Conservation (phyloP, 1,140 invertebrate species). For the Drosophila prosaltans region DNA sequence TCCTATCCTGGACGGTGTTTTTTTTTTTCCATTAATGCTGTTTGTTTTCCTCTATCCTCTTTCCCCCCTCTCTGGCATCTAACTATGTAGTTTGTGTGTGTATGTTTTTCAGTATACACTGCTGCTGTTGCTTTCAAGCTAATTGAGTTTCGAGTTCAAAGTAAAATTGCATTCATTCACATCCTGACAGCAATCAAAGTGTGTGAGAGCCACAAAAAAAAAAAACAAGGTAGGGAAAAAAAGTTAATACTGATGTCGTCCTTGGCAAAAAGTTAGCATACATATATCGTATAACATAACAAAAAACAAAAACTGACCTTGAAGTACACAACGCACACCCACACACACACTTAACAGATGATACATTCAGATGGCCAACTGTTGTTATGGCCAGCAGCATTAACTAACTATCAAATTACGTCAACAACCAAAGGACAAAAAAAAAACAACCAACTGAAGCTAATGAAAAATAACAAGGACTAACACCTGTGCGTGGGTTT, state of each 20-base stretch:
- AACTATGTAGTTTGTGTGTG: not conserved
- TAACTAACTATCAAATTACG: constrained; percentile 70
- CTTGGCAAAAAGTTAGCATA: not conserved
- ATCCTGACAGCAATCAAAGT: constrained; percentile 6
- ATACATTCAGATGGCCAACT: constrained; percentile 40
- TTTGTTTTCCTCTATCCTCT: not conserved
- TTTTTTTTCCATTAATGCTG: constrained; percentile 8
- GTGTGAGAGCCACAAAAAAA: not conserved
- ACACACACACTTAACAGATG: constrained; percentile 25
- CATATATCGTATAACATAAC: constrained; percentile 37
- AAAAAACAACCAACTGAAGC: not conserved
- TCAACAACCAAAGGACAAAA: constrained; percentile 58
- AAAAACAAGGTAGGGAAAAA: not conserved
- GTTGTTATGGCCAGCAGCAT: constrained; percentile 9
- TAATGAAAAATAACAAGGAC: not conserved
- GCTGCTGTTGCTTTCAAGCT: constrained; percentile 21
- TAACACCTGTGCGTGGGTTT: constrained; percentile 66
- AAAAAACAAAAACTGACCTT: constrained; percentile 35
- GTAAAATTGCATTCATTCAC: constrained; percentile 32
- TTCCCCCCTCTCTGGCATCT: constrained; percentile 2
- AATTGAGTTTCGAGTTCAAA: constrained; percentile 44
- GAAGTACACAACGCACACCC: constrained; percentile 11
- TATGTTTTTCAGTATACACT: not conserved
- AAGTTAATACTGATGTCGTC: constrained; percentile 15
- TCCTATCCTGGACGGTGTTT: not conserved